phyloP scores from a whole-genome alignment of 2,888 invertebrate genomes.

The Cheilosia impressa region DNA sequence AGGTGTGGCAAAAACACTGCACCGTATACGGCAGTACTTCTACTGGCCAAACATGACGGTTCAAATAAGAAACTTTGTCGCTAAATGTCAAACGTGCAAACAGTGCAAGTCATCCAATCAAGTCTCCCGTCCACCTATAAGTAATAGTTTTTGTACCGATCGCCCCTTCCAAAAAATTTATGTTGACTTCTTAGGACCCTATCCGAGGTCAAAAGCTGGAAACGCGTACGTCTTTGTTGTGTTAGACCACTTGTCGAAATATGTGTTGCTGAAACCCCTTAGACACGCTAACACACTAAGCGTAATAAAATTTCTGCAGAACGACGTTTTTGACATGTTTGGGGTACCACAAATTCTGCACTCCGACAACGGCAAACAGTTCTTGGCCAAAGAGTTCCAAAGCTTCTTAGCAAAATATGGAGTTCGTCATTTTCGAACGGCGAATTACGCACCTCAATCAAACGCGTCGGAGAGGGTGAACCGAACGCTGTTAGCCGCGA shows the following conservation, averaged over 20 bases:
- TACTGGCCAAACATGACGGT: slow-evolving; percentile 26
- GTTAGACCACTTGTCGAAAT: no score
- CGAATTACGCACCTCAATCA: slow-evolving; percentile 3
- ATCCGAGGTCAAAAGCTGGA: neutral
- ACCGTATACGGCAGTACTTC: no score
- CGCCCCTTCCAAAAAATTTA: neutral
- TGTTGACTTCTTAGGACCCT: slow-evolving; percentile 6
- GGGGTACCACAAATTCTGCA: slow-evolving; percentile 34
- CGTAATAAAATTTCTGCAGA: neutral
- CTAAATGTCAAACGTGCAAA: neutral
- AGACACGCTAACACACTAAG: neutral
- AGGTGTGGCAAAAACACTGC: slow-evolving; percentile 26
- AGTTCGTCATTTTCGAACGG: slow-evolving; percentile 55
- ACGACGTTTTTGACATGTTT: slow-evolving; percentile 5
- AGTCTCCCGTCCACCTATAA: slow-evolving; percentile 1
- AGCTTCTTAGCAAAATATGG: slow-evolving; percentile 23
- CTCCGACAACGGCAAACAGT: slow-evolving; percentile 77
- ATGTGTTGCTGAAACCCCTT: neutral
- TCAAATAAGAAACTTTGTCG: neutral
- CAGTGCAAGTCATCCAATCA: slow-evolving; percentile 10
- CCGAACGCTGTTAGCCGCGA: slow-evolving; percentile 77
- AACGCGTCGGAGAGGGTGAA: slow-evolving; percentile 80
- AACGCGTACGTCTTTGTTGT: neutral
- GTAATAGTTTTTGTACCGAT: neutral
- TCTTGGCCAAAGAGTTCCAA: slow-evolving; percentile 65